A percentile compares a stretch with the other conserved stretches of the same genome.
Conservation (phyloP, 2,797 vertebrate genomes). For the Arnoldichthys spilopterus region DNA sequence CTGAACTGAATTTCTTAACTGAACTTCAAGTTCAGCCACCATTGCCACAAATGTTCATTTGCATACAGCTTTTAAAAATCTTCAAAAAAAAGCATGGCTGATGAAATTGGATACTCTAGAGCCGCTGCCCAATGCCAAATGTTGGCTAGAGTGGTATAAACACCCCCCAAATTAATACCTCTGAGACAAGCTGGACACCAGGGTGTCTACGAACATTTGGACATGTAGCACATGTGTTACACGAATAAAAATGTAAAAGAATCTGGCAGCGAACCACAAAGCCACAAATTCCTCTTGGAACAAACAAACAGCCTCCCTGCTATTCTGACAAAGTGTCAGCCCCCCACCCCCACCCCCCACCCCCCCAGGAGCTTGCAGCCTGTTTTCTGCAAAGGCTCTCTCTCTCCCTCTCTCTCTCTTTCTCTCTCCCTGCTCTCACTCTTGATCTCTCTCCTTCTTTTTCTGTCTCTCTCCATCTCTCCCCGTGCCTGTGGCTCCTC, state of each 20-base stretch:
- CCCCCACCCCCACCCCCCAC: background rate
- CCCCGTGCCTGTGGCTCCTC: slow-evolving; percentile 12
- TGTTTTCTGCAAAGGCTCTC: background rate
- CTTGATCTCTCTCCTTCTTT: background rate
- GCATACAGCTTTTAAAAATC: too few species aligned
- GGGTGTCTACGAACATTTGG: background rate
- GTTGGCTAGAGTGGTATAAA: too few species aligned
- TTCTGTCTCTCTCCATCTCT: slow-evolving; percentile 7
- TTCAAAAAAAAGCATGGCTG: too few species aligned
- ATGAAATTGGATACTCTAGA: too few species aligned
- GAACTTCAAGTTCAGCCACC: too few species aligned
- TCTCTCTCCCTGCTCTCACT: background rate
- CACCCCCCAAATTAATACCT: background rate
- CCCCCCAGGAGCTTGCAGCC: slow-evolving; percentile 3
- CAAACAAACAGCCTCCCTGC: slow-evolving; percentile 12
- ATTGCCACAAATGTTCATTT: too few species aligned
- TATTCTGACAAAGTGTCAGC: slow-evolving; percentile 4
- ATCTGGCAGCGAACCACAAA: background rate
- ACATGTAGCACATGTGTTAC: background rate
- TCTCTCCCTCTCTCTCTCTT: slow-evolving; percentile 11
- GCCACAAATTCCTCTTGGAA: background rate
- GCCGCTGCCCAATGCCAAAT: too few species aligned
- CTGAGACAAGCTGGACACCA: background rate
- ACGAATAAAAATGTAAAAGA: background rate
- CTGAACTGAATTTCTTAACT: too few species aligned